Evolutionary conservation across 2,888 invertebrate genomes (phyloP), one percentile per base, ranked within the genome.

Genomic region (Seira sanloemensis): DNA sequence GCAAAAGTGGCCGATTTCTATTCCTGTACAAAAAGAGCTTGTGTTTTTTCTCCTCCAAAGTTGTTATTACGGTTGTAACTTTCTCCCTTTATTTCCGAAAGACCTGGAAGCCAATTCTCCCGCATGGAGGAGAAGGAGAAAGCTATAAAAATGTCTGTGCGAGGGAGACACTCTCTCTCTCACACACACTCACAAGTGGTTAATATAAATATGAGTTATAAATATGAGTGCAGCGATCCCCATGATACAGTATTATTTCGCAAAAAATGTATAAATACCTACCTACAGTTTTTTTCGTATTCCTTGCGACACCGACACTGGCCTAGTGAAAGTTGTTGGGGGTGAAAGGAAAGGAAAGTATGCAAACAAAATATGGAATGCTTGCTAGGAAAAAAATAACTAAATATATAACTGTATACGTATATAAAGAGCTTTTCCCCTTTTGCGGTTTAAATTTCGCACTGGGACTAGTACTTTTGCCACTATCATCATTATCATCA

Each of bases 381-480:
- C n/a, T n/a, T n/a, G n/a, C n/a, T n/a, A n/a, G n/a, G n/a, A 50
- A 50, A 50, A 50, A 16, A 16, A 50, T n/a, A 50, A 50, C 12
- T 50, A 50, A 50, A 50, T 50, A 50, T 50, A 18, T 50, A 50
- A 50, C 50, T 50, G n/a, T n/a, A n/a, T n/a, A n/a, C n/a, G n/a
- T 25, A 68, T 68, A 69, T 27, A 69, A 69, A 21, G 46, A 69
- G 46, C 46, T 73, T 73, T 62, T 54, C 50, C 16, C 50, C 50
- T 71, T 75, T 46, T 75, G 75, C 50, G 75, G 75, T 75, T 75
- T 75, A 67, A 75, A 75, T 66, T 75, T 75, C 75, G 50, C 75
- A 37, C 66, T 24, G 75, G 75, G 75, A 75, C 46, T 75, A 66
- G 46, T 75, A 75, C 66, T 74, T 37, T 4, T 37, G 12, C 37